These are phyloP conservation scores for Sericinus montela DNA, from an alignment of 2,888 invertebrate genomes.

Conservation along the genomic window DNA sequence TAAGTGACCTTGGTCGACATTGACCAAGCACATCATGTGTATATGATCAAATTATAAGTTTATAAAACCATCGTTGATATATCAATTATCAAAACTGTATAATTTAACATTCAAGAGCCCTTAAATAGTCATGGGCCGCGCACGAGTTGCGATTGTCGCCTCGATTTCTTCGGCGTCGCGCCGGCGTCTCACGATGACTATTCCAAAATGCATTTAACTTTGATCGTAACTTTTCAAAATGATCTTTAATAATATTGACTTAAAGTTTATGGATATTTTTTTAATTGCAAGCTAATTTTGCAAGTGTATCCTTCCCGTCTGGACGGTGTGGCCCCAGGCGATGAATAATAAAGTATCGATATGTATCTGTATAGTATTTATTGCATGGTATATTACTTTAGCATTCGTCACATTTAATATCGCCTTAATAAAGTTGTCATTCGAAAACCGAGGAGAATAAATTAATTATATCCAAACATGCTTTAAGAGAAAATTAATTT, in stretches of 20 bases:
- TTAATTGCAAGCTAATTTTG: constrained; percentile 7
- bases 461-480: neutral
- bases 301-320: constrained; percentile 23
- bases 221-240: constrained; percentile 3
- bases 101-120: constrained; percentile 16
- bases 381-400: constrained; percentile 17
- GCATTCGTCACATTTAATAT: constrained; percentile 10
- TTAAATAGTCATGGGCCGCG: constrained; percentile 13
- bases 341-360: constrained; percentile 20
- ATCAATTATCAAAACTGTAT: constrained; percentile 13
- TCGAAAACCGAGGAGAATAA: neutral
- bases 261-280: constrained; percentile 9
- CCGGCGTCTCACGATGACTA: constrained; percentile 14
- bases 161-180: constrained; percentile 19
- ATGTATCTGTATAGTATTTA: constrained; percentile 16
- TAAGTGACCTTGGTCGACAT: too few species aligned
- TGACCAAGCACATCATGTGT: too few species aligned
- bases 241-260: constrained; percentile 4
- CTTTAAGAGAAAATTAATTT: neutral
- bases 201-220: constrained; percentile 3
- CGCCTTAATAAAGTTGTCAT: constrained; percentile 14
- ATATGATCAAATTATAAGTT: too few species aligned
- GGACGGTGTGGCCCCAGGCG: constrained; percentile 20
- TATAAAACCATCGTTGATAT: neutral
- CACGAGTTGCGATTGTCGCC: constrained; percentile 18